Evolutionary conservation across 2,888 invertebrate species (phyloP), one percentile per base, ranked within the genome.

Genomic region (Lypha dubia): DNA sequence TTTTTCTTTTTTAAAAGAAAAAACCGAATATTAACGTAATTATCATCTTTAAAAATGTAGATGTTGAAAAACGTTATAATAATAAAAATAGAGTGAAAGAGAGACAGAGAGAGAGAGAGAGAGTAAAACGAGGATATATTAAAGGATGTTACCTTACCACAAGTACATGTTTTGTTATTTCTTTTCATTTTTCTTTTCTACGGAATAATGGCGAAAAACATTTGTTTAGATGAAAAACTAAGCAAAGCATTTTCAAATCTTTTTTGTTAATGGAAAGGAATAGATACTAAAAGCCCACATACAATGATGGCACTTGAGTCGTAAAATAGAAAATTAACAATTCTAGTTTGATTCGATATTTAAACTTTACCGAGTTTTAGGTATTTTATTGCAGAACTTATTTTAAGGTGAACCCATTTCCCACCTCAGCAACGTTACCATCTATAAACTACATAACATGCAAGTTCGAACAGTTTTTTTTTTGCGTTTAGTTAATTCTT

Each of bases 1-100:
- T 41, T 41, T 41, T 13, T 13, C 3, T 13, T 41, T 41, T 41
- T 9, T 1, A 46, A 46, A 46, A 17, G n/a, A n/a, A n/a, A 17
- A 46, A 46, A 46, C 17, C 63, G 75, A 74, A 68, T 63, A 70
- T 75, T 81, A 81, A 75, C 68, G 70, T 70, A 81, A 75, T 81
- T 70, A 75, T 81, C 62, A 53, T 38, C 46, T 35, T 56, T 65
- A 8, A 6, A 32, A 44, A 32, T 24, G 17, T n/a, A 17, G 17
- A 15, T 15, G 46, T 46, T 1, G 8, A 17, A 46, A 6, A 17
- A 46, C n/a, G n/a, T n/a, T n/a, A n/a, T n/a, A n/a, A n/a, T n/a
- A n/a, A n/a, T n/a, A n/a, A n/a, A n/a, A n/a, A n/a, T n/a, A n/a
- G n/a, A n/a, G n/a, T n/a, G 8, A 1, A 17, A 7, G 17, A 46